These are phyloP conservation scores for Ramphastos sulfuratus DNA, from an alignment of 2,113 vertebrate genomes.

Conservation along the genomic window DNA sequence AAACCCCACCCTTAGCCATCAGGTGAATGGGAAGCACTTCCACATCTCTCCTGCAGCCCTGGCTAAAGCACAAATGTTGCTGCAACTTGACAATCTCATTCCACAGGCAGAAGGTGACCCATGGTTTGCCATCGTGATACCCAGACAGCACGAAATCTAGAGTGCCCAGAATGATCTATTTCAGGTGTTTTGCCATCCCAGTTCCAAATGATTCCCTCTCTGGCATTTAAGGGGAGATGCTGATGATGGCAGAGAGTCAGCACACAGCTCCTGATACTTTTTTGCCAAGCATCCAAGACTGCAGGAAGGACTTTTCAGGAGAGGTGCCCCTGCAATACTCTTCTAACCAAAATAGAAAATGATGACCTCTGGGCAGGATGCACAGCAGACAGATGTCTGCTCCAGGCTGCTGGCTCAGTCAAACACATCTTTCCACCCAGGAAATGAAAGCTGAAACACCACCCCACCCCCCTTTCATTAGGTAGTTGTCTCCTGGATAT, in stretches of 20 bases:
- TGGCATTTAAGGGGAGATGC: neutral
- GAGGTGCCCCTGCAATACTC: slow-evolving; percentile 7
- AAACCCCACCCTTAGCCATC: neutral
- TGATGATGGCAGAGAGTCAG: neutral
- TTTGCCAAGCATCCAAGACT: neutral
- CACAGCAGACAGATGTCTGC: slow-evolving; percentile 40
- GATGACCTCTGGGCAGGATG: slow-evolving; percentile 45
- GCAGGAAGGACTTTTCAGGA: slow-evolving; percentile 1
- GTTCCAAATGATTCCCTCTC: neutral
- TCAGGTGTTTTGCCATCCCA: neutral
- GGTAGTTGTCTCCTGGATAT: slow-evolving; percentile 10
- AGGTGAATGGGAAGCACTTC: neutral
- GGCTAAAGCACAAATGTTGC: neutral
- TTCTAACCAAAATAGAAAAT: slow-evolving; percentile 47
- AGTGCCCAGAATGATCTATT: neutral
- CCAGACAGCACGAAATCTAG: neutral
- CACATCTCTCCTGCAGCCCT: neutral
- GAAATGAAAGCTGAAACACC: slow-evolving; percentile 34
- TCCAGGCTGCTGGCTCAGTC: slow-evolving; percentile 44
- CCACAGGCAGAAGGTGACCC: neutral
- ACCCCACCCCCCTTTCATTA: neutral
- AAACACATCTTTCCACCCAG: slow-evolving; percentile 48
- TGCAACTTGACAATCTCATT: neutral
- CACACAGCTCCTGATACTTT: neutral
- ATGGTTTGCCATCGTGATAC: neutral